Conservation (phyloP, 2,888 invertebrate species). For the Bembecia ichneumoniformis region DNA sequence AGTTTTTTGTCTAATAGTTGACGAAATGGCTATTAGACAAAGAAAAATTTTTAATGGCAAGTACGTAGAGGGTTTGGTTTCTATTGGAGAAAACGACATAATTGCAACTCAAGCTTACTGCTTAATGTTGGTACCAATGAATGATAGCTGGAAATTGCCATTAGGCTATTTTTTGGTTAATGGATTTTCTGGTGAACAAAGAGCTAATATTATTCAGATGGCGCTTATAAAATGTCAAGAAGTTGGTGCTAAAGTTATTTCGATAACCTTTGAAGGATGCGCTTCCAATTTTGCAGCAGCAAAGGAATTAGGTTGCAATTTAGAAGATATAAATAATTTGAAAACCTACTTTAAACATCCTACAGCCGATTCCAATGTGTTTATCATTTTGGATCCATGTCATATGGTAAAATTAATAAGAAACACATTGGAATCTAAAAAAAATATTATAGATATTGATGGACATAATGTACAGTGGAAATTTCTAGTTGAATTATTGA, state of each 20-base stretch:
- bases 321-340: background rate
- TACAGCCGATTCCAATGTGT: background rate
- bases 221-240: background rate
- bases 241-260: background rate
- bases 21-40: conserved; percentile 11
- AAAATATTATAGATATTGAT: background rate
- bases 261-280: background rate
- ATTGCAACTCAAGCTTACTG: conserved; percentile 26
- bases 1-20: conserved; percentile 9
- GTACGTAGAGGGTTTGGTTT: conserved; percentile 1
- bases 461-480: too few species aligned
- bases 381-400: background rate
- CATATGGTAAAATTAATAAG: background rate
- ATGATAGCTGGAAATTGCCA: background rate
- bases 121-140: conserved; percentile 1
- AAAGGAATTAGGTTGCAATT: background rate
- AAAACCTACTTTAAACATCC: background rate
- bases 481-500: too few species aligned
- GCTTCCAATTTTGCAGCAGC: background rate
- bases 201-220: background rate
- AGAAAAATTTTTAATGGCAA: conserved; percentile 8
- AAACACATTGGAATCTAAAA: background rate
- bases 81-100: background rate
- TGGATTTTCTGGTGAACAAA: background rate
- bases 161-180: background rate